These are phyloP conservation scores for Lucilia cuprina DNA, from an alignment of 1,140 invertebrate genomes.

Conservation along the genomic window DNA sequence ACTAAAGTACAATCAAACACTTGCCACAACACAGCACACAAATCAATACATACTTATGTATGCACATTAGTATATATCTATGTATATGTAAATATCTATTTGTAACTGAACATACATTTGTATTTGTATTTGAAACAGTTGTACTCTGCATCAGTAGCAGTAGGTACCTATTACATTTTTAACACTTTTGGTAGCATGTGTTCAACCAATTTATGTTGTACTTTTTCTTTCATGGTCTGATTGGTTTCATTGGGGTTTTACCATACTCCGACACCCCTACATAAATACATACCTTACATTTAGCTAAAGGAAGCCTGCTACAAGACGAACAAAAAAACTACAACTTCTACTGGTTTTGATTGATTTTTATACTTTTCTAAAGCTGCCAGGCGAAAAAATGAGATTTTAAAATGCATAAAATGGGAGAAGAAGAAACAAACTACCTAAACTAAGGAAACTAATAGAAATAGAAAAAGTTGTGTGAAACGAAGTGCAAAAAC, in stretches of 20 bases:
- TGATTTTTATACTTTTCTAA: neutral
- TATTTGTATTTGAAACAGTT: neutral
- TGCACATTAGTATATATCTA: too few relatives aligned
- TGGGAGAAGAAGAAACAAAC: neutral
- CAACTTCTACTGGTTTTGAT: neutral
- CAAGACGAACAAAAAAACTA: neutral
- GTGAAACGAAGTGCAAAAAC: neutral
- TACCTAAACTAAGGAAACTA: neutral
- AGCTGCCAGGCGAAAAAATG: neutral
- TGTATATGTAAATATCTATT: neutral
- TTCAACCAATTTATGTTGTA: neutral
- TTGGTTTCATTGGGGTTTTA: neutral
- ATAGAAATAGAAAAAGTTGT: neutral
- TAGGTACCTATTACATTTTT: neutral
- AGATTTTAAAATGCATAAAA: neutral
- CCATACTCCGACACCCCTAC: too few relatives aligned
- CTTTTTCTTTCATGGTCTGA: neutral
- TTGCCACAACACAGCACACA: neutral
- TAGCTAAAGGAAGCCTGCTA: neutral
- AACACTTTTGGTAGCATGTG: neutral
- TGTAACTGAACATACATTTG: neutral
- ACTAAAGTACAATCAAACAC: neutral
- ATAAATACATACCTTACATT: neutral
- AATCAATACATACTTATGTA: neutral
- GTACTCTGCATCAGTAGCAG: neutral